Evolutionary conservation across 2,797 vertebrate genomes (phyloP).

Genomic region (Novumbra hubbsi): DNA sequence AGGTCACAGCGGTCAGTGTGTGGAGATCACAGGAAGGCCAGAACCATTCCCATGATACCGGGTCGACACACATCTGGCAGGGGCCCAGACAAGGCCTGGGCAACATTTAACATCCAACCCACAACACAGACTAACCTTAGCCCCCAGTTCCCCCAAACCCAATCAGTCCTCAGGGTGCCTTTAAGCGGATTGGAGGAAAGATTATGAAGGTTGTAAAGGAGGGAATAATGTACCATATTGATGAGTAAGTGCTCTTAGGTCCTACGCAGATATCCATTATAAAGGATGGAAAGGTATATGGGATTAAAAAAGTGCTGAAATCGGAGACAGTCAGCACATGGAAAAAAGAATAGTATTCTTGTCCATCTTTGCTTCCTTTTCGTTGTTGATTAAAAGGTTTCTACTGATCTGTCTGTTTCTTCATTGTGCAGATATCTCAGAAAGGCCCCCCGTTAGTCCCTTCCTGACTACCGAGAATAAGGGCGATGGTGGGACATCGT

Average conservation of each 20-base stretch:
- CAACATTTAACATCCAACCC: background rate
- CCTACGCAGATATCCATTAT: slow-evolving; percentile 37
- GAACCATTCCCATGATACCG: slow-evolving; percentile 4
- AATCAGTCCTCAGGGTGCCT: slow-evolving; percentile 20
- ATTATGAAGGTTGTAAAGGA: slow-evolving; percentile 52
- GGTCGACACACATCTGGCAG: slow-evolving; percentile 1
- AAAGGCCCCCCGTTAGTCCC: background rate
- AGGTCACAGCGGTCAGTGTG: slow-evolving; percentile 27
- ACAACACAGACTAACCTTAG: background rate
- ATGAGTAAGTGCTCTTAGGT: slow-evolving; percentile 49
- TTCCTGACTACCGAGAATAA: background rate
- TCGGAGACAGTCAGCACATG: slow-evolving; percentile 16
- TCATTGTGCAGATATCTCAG: background rate
- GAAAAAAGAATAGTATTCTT: slow-evolving; percentile 24
- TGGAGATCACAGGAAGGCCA: slow-evolving; percentile 16
- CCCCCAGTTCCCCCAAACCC: slow-evolving; percentile 1
- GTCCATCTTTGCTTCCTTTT: slow-evolving; percentile 21
- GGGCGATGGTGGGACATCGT: background rate
- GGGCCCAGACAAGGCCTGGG: background rate
- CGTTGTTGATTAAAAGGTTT: slow-evolving; percentile 35
- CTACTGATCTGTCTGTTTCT: background rate
- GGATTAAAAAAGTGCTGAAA: slow-evolving; percentile 24
- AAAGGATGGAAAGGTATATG: slow-evolving; percentile 50
- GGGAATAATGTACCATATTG: too few species aligned
- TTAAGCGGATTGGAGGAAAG: slow-evolving; percentile 33